Percentiles rank a stretch among this genome's conserved stretches.
These are phyloP conservation scores for Meiosimyza platycephala DNA, from an alignment of 2,888 invertebrate genomes.

Conservation along the genomic window DNA sequence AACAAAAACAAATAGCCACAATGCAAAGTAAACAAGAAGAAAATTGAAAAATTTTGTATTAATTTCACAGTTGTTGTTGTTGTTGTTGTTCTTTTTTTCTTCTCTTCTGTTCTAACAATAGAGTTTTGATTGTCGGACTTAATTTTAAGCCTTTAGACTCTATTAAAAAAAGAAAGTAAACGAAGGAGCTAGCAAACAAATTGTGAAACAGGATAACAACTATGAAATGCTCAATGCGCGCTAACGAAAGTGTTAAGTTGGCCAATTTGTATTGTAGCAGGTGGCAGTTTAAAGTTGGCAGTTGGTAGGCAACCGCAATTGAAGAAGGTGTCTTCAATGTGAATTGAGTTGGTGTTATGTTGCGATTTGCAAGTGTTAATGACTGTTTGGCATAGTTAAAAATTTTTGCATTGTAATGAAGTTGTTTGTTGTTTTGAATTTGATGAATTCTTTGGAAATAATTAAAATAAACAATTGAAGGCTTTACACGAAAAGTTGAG, in stretches of 20 bases:
- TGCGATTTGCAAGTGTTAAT: too few species aligned
- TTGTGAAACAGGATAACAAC: neutral
- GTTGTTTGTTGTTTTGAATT: too few species aligned
- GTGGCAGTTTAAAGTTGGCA: neutral
- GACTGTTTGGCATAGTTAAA: too few species aligned
- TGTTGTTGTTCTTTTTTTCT: too few species aligned
- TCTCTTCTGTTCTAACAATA: neutral
- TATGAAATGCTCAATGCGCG: neutral
- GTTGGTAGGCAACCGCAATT: too few species aligned
- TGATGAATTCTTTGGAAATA: too few species aligned
- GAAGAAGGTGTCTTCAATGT: too few species aligned
- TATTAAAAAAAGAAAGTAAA: neutral
- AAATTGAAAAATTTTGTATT: neutral
- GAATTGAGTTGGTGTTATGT: too few species aligned
- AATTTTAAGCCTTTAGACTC: neutral
- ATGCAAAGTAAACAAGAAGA: neutral
- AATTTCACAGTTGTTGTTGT: too few species aligned
- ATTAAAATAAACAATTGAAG: too few species aligned
- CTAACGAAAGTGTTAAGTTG: conserved; percentile 2
- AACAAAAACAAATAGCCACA: neutral
- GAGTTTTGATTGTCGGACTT: neutral
- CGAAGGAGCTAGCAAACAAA: neutral
- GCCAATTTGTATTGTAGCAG: neutral
- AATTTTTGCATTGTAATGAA: too few species aligned
- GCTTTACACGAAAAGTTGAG: too few species aligned